Evolutionary conservation across 2,888 invertebrate species (phyloP).

Genomic region (Chalcis sispes): DNA sequence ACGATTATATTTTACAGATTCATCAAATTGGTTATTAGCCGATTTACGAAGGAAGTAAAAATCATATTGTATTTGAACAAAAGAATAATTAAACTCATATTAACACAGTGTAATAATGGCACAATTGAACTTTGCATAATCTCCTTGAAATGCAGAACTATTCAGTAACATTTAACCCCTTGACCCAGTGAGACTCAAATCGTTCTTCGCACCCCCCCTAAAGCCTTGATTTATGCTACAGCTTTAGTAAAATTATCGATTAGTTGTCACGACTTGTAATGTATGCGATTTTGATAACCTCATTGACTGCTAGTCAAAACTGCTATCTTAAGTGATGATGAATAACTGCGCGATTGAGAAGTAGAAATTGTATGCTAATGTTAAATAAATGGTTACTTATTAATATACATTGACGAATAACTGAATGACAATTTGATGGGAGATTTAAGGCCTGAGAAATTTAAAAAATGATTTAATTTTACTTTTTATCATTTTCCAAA

Average conservation of each 20-base stretch:
- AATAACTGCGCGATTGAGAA: constrained; percentile 5
- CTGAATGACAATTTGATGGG: neutral
- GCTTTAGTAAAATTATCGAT: constrained; percentile 36
- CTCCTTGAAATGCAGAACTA: too few relatives aligned
- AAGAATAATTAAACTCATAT: too few relatives aligned
- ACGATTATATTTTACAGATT: too few relatives aligned
- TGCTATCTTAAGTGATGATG: constrained; percentile 18
- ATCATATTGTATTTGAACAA: too few relatives aligned
- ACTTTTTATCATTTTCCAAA: too few relatives aligned
- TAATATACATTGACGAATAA: neutral
- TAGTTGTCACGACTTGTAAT: constrained; percentile 21
- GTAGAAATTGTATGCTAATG: constrained; percentile 5
- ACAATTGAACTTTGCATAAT: too few relatives aligned
- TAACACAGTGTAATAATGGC: too few relatives aligned
- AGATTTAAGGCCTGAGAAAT: too few relatives aligned
- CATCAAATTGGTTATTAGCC: too few relatives aligned
- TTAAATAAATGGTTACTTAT: constrained; percentile 1
- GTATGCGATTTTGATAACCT: constrained; percentile 40
- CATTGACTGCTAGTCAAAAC: constrained; percentile 26
- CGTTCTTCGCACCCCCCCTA: neutral
- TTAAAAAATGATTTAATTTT: too few relatives aligned
- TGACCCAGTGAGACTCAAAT: neutral
- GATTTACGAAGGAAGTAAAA: too few relatives aligned
- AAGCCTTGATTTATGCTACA: constrained; percentile 14
- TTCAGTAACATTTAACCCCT: constrained; percentile 7